A percentile compares a stretch with the other conserved stretches of the same genome.
phyloP scores from a whole-genome alignment of 2,113 vertebrate genomes.

The Tetraodon nigroviridis region DNA sequence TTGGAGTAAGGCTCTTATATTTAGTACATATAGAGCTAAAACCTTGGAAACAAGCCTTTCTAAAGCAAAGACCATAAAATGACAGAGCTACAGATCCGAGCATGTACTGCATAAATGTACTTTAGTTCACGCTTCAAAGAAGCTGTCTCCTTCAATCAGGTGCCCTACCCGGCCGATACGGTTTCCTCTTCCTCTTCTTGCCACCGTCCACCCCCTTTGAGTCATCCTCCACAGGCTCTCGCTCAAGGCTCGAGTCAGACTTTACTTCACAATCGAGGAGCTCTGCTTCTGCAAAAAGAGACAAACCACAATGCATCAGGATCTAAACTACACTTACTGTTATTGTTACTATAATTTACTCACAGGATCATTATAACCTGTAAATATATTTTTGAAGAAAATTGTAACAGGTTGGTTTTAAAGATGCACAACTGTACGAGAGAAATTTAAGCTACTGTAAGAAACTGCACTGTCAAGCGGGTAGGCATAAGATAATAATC shows the following conservation, averaged over 20 bases:
- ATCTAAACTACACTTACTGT: too few relatives aligned
- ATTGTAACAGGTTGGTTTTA: too few relatives aligned
- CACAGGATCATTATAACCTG: too few relatives aligned
- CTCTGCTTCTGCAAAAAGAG: slow-evolving; percentile 80
- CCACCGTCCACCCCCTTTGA: slow-evolving; percentile 83
- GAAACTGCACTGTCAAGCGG: too few relatives aligned
- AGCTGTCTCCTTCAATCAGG: slow-evolving; percentile 74
- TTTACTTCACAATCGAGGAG: slow-evolving; percentile 93
- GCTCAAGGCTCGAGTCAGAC: slow-evolving; percentile 96
- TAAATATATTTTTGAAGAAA: too few relatives aligned
- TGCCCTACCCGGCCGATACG: slow-evolving; percentile 92
- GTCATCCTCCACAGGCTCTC: slow-evolving; percentile 89
- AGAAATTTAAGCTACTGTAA: too few relatives aligned
- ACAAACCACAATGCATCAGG: slow-evolving; percentile 13
- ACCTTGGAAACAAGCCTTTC: neutral
- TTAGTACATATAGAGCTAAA: neutral
- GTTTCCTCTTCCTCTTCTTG: slow-evolving; percentile 98
- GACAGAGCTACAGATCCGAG: slow-evolving; percentile 45
- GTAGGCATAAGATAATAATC: too few relatives aligned
- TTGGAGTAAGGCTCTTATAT: too few relatives aligned
- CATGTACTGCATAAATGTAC: slow-evolving; percentile 52
- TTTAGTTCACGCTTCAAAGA: slow-evolving; percentile 66
- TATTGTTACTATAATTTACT: too few relatives aligned
- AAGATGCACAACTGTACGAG: too few relatives aligned
- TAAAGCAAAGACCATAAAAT: slow-evolving; percentile 47